Conservation (phyloP, 2,888 invertebrate genomes). For the Elmis aenea region DNA sequence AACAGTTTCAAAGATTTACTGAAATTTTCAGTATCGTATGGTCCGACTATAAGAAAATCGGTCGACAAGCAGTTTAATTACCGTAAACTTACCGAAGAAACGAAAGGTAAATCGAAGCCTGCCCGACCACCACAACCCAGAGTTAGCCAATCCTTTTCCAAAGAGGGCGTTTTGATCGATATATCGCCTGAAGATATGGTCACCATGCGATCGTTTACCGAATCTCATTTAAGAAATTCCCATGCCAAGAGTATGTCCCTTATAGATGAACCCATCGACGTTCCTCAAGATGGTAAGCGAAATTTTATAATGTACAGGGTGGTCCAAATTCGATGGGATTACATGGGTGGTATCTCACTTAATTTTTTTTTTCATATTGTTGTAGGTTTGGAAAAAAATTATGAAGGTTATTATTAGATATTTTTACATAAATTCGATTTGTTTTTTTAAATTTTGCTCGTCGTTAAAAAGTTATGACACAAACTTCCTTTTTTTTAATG, state of each 20-base stretch:
- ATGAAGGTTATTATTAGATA: too few relatives aligned
- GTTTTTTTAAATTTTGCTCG: too few relatives aligned
- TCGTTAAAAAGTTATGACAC: too few relatives aligned
- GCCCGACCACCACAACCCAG: conserved; percentile 47
- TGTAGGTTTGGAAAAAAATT: too few relatives aligned
- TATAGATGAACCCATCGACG: conserved; percentile 70
- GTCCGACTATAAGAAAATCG: not conserved
- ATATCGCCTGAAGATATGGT: conserved; percentile 55
- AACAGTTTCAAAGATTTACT: too few relatives aligned
- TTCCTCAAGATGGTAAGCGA: conserved; percentile 54
- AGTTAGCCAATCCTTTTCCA: conserved; percentile 22
- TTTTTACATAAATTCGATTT: too few relatives aligned
- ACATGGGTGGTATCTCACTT: too few relatives aligned
- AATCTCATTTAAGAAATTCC: conserved; percentile 18
- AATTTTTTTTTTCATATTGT: too few relatives aligned
- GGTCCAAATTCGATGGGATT: too few relatives aligned
- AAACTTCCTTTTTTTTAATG: too few relatives aligned
- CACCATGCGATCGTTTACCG: conserved; percentile 6
- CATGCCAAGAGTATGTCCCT: conserved; percentile 51
- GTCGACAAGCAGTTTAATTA: conserved; percentile 71
- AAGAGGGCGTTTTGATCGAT: conserved; percentile 71
- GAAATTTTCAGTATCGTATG: not conserved
- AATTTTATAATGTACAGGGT: too few relatives aligned
- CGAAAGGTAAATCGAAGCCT: conserved; percentile 40
- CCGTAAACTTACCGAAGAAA: conserved; percentile 75